Base-by-base conservation (phyloP, 2,888 invertebrate genomes). In the Anorthoa munda region DNA sequence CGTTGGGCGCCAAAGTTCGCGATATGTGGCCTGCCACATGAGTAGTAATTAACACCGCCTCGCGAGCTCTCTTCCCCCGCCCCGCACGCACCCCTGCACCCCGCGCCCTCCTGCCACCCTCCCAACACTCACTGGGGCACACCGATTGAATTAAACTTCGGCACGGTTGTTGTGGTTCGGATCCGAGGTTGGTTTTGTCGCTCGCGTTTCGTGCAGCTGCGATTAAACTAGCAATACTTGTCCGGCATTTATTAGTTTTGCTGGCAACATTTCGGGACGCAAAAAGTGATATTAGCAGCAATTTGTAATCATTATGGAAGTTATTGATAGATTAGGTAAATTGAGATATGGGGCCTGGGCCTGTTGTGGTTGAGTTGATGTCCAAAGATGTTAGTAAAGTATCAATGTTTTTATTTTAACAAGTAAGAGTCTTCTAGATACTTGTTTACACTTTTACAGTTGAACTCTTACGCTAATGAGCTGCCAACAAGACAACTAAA, bases 111-210 rank as follows among this genome's bases (percentile, higher is more conserved):
- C 60, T 75, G 75, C 82, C 82, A 72, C 82, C 82, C 88, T 82
- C 86, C 85, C 86, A 86, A 86, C 91, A 90, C 91, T 90, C 91
- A 92, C 90, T 91, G 93, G 92, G 92, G 92, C 92, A 92, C 94
- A 93, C 92, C 94, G 95, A 95, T 96, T 95, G 96, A 96, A 96
- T 96, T 96, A 96, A 96, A 96, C 95, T 96, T 95, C 91, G 92
- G 94, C 93, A 93, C 92, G 92, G 93, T 94, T 95, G 95, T 95
- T 95, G 95, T 93, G 95, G 95, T 94, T 92, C 93, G 88, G 93
- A 92, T 92, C 92, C 93, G 92, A 92, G 94, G 92, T 94, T 92
- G 94, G 94, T 95, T 95, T 94, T 94, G 95, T 94, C 94, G 93
- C 90, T 86, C 90, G 90, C 93, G 92, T 93, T 94, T 92, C 93